Evolutionary conservation across 2,888 invertebrate genomes (phyloP).

Genomic region (Brachyopa scutellaris): DNA sequence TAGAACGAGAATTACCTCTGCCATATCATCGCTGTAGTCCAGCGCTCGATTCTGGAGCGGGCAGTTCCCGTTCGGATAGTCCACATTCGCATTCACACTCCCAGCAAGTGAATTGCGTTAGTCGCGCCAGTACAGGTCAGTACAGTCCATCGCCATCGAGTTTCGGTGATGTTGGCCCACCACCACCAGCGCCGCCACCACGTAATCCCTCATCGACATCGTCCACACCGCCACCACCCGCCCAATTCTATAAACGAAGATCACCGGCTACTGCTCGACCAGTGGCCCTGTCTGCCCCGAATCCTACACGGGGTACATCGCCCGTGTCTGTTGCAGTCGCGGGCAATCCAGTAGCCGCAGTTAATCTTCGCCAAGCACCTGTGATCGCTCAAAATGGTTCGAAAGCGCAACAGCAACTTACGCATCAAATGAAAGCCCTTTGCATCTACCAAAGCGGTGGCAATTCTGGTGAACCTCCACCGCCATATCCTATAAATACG

Average conservation of each 20-base stretch:
- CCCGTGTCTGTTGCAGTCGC: slow-evolving; percentile 84
- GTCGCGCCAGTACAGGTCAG: slow-evolving; percentile 81
- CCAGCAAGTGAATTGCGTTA: slow-evolving; percentile 85
- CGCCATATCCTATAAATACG: slow-evolving; percentile 85
- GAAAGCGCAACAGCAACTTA: slow-evolving; percentile 91
- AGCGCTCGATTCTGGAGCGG: slow-evolving; percentile 93
- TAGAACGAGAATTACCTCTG: slow-evolving; percentile 89
- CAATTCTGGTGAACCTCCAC: slow-evolving; percentile 86
- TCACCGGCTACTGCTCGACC: slow-evolving; percentile 88
- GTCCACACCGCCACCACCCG: slow-evolving; percentile 85
- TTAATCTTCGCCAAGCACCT: slow-evolving; percentile 84
- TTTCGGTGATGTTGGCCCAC: slow-evolving; percentile 85
- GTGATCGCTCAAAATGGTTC: slow-evolving; percentile 92
- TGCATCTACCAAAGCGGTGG: slow-evolving; percentile 87
- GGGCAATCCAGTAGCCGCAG: slow-evolving; percentile 75
- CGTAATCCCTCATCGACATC: slow-evolving; percentile 88
- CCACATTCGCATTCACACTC: slow-evolving; percentile 86
- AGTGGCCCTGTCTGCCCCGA: slow-evolving; percentile 83
- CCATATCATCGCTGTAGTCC: slow-evolving; percentile 89
- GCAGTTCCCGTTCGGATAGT: slow-evolving; percentile 94
- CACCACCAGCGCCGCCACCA: slow-evolving; percentile 86
- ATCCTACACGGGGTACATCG: slow-evolving; percentile 87
- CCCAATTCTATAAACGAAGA: slow-evolving; percentile 89
- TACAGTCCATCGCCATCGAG: slow-evolving; percentile 84
- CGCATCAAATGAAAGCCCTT: slow-evolving; percentile 94